Conservation (phyloP, 2,888 invertebrate genomes). For the Apodemia duryi region DNA sequence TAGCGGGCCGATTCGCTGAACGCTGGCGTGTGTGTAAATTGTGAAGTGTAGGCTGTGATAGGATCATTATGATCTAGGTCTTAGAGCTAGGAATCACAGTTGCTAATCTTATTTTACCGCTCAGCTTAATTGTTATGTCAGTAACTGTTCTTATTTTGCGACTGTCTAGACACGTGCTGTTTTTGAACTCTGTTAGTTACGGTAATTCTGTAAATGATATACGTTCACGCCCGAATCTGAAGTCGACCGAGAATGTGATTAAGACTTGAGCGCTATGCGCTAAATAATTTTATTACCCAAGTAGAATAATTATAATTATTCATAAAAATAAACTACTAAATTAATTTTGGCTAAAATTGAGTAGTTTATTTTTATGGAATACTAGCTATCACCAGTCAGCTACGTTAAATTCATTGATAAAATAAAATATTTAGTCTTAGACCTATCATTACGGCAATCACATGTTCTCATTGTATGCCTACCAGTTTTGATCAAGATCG, state of each 20-base stretch:
- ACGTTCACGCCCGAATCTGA: constrained; percentile 14
- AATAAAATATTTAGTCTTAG: too few relatives aligned
- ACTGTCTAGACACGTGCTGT: constrained; percentile 9
- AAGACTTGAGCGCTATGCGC: constrained; percentile 10
- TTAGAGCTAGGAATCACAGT: not conserved
- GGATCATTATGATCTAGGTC: too few relatives aligned
- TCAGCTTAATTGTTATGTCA: constrained; percentile 6
- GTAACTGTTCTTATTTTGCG: constrained; percentile 4
- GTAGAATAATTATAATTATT: constrained; percentile 12
- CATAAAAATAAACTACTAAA: not conserved
- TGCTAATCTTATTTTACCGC: constrained; percentile 3
- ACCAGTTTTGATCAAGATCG: too few relatives aligned
- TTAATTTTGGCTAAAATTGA: constrained; percentile 9
- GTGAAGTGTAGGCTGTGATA: too few relatives aligned
- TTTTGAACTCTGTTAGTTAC: constrained; percentile 18
- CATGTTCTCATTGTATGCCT: too few relatives aligned
- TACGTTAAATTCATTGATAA: too few relatives aligned
- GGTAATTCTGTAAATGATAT: constrained; percentile 18
- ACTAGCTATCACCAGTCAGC: not conserved
- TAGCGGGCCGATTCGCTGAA: too few relatives aligned
- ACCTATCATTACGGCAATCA: too few relatives aligned
- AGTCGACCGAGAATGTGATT: constrained; percentile 15
- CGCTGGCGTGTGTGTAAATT: too few relatives aligned
- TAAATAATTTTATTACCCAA: constrained; percentile 15
- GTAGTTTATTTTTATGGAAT: constrained; percentile 8